Base-by-base conservation (phyloP, 2,888 invertebrate species). In the Dryococelus australis region DNA sequence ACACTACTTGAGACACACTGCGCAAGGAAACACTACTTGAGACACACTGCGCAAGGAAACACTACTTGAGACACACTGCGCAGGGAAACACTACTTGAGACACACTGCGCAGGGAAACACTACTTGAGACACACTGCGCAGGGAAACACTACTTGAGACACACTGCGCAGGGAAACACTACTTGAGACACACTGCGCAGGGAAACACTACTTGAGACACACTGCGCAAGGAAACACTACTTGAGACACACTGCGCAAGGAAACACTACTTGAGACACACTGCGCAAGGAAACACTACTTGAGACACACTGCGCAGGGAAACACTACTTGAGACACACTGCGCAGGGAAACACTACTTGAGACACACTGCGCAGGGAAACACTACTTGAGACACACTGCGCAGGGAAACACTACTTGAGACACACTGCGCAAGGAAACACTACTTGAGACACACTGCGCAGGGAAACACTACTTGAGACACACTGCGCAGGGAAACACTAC, bases 81-180 rank as follows among this genome's bases (percentile, higher is more conserved):
- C n/a, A n/a, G n/a, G n/a, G n/a, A n/a, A n/a, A n/a, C n/a, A n/a
- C n/a, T n/a, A n/a, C n/a, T n/a, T n/a, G n/a, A n/a, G n/a, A n/a
- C n/a, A n/a, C n/a, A n/a, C 93, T 95, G 91, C 47, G 93, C 92
- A 89, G 91, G 86, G 65, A 16, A 24, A 20, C 65, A 35, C 35
- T 35, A 35, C 4, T 35, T 35, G 35, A 35, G 35, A 35, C 35
- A 35, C 4, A 35, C 93, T 95, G 91, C 47, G 93, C 92, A 89
- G 91, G 86, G 65, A 16, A 24, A 20, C 65, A 35, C 35, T 35
- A 35, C 4, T 35, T 35, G 35, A 35, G 35, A 35, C 35, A 35
- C 4, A 35, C 93, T 95, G 91, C 47, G 93, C 92, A 89, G 91
- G 86, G 65, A 16, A 24, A 20, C 65, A 35, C 35, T 35, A 35